These are phyloP conservation scores for Eupeodes latifasciatus DNA, from an alignment of 2,888 invertebrate genomes.

Conservation along the genomic window DNA sequence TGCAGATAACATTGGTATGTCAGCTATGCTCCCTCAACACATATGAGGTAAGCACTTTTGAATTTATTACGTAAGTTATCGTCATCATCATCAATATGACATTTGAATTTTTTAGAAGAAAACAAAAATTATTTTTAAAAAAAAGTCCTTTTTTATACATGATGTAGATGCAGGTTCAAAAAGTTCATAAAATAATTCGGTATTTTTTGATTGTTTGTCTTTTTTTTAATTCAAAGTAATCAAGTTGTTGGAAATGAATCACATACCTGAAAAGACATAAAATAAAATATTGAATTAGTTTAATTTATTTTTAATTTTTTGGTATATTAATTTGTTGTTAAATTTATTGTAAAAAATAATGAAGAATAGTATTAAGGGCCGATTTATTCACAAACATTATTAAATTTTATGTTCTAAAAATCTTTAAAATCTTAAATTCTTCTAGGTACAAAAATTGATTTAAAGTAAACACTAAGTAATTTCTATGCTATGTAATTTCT, in stretches of 20 bases:
- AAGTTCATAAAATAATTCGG: background rate
- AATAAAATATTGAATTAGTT: background rate
- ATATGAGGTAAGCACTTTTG: constrained; percentile 16
- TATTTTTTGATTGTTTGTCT: background rate
- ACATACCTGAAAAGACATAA: constrained; percentile 59
- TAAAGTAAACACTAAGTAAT: too few species aligned
- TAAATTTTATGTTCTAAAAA: too few species aligned
- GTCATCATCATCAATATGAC: background rate
- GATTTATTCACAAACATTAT: too few species aligned
- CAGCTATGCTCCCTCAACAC: background rate
- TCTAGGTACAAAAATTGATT: too few species aligned
- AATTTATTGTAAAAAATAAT: background rate
- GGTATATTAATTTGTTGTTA: background rate
- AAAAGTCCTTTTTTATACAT: background rate
- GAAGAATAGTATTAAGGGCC: too few species aligned
- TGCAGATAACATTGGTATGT: constrained; percentile 14
- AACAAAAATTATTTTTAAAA: background rate
- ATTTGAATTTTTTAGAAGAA: background rate
- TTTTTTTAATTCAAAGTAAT: background rate
- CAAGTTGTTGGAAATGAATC: background rate
- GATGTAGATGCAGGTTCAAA: background rate
- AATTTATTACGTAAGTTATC: constrained; percentile 3
- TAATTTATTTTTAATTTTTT: background rate
- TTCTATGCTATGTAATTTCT: too few species aligned
- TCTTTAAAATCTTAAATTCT: too few species aligned